Conservation (phyloP, 1,140 invertebrate species). For the Diachasmimorpha longicaudata region DNA sequence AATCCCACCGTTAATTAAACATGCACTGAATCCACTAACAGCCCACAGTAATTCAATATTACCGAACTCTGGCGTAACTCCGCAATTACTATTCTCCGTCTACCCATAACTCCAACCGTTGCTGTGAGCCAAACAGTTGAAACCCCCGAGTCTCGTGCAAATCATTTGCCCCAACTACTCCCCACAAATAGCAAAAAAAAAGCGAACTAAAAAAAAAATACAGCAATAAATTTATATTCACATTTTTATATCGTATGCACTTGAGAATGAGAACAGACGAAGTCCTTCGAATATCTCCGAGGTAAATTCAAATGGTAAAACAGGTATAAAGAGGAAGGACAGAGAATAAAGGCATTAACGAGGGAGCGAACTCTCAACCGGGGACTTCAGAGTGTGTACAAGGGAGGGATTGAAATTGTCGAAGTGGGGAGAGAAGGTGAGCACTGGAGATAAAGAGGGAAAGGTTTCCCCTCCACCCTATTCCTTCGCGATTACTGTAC, state of each 20-base stretch:
- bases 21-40: neutral
- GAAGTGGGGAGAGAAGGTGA: neutral
- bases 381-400: neutral
- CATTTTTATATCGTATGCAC: neutral
- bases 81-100: neutral
- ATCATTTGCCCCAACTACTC: neutral
- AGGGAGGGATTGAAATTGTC: constrained; percentile 4
- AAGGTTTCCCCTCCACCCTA: constrained; percentile 30
- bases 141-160: neutral
- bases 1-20: neutral
- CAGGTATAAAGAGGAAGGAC: neutral
- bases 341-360: constrained; percentile 41
- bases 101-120: neutral
- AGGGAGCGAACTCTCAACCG: constrained; percentile 36
- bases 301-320: neutral
- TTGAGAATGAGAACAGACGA: neutral
- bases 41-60: neutral
- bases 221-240: neutral
- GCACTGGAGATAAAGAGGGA: constrained; percentile 25
- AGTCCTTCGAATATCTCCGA: neutral
- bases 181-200: neutral
- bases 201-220: neutral
- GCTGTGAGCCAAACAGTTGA: neutral
- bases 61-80: neutral
- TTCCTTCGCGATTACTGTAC: constrained; percentile 50